These are phyloP conservation scores for Microplitis demolitor DNA, from an alignment of 1,140 invertebrate species.

Conservation along the genomic window DNA sequence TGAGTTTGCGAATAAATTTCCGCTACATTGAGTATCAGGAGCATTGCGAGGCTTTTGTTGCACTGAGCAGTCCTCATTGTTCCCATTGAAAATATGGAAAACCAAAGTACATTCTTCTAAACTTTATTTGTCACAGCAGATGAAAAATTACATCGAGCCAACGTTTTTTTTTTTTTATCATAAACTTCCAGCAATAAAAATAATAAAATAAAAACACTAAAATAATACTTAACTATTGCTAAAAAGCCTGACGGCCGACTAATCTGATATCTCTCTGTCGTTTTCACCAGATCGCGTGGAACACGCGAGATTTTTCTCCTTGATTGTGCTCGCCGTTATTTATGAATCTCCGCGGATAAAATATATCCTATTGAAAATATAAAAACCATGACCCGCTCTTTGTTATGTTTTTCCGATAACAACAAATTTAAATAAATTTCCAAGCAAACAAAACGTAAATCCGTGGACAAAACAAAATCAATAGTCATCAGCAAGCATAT, in stretches of 20 bases:
- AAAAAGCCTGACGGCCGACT: neutral
- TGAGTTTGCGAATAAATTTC: conserved; percentile 28
- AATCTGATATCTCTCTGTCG: neutral
- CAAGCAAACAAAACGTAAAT: neutral
- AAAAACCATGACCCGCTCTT: neutral
- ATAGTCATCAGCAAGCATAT: too few species aligned
- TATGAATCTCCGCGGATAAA: neutral
- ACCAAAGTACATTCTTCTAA: neutral
- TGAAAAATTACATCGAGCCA: neutral
- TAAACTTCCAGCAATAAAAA: neutral
- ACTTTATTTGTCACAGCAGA: neutral
- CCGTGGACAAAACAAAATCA: neutral
- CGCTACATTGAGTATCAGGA: conserved; percentile 27
- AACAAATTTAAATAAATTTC: neutral
- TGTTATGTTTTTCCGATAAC: too few species aligned
- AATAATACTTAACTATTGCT: neutral
- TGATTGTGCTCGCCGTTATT: conserved; percentile 6
- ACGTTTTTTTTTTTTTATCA: neutral
- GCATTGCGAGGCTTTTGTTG: neutral
- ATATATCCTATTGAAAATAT: neutral
- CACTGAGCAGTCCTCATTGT: neutral
- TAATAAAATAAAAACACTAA: neutral
- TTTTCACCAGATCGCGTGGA: conserved; percentile 12
- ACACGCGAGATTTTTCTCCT: conserved; percentile 13
- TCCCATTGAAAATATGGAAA: neutral